Base-by-base conservation (phyloP, 2,113 vertebrate genomes). In the Phrynosoma platyrhinos region DNA sequence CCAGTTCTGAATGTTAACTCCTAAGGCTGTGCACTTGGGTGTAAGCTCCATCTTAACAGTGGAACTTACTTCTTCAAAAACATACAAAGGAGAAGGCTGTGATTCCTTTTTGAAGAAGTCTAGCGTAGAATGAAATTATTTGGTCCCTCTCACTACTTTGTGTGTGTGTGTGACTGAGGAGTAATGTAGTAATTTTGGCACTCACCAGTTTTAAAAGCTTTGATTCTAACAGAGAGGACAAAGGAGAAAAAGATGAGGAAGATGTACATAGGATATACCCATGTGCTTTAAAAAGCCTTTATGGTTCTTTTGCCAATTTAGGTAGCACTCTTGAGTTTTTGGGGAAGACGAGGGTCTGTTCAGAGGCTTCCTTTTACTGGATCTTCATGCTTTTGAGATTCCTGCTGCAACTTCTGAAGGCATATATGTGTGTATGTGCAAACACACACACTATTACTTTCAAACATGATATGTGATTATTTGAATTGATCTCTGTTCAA, bases 401-500 rank as follows among this genome's bases (percentile, higher is more conserved):
- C 36, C 32, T 74, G 74, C 55, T 62, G 20, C n/a, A 58, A 82
- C 71, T 69, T 77, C 16, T 30, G 9, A 83, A 88, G 30, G 7
- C 27, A 14, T 72, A 16, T 71, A 4, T 71, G 74, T 20, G 32
- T 68, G 27, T 81, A 7, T 55, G 30, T 55, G 47, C 58, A 72
- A 40, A n/a, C 47, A 47, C 47, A 32, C 30, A 58, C 5, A 23
- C 14, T 42, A 30, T 25, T 42, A 58, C 80, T 72, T 21, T 30
- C 40, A 42, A 66, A 52, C 66, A 30, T 20, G 21, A 53, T 53
- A 2, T 53, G 30, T 9, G 23, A 18, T 66, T 69, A 40, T 55
- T 77, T 30, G 80, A 83, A 88, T n/a, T 69, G 72, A 69, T 88
- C 74, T 68, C 47, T 5, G 23, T 83, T 83, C 72, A 88, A 36